A percentile compares a stretch with the other conserved stretches of the same genome.
Evolutionary conservation across 2,888 invertebrate species (phyloP).

Genomic region (Xanthostigma xanthostigma): DNA sequence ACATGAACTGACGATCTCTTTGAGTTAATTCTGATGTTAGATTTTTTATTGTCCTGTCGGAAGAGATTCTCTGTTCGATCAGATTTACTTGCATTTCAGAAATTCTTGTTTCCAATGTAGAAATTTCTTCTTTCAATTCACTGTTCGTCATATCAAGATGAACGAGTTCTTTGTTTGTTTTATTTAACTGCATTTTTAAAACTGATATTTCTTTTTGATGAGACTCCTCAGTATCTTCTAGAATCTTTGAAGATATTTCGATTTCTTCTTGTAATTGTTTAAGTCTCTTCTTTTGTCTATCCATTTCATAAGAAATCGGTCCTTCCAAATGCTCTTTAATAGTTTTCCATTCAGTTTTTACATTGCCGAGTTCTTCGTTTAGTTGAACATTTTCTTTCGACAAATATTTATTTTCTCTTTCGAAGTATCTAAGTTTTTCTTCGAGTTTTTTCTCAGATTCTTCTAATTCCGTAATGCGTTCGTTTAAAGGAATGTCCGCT

Average conservation of each 20-base stretch:
- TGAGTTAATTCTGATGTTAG: conserved; percentile 3
- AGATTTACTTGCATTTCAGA: conserved; percentile 7
- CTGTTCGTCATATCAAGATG: conserved; percentile 52
- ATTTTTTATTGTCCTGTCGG: conserved; percentile 8
- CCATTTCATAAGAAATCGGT: conserved; percentile 19
- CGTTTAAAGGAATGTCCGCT: conserved; percentile 32
- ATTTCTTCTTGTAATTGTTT: conserved; percentile 34
- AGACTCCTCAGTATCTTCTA: conserved; percentile 31
- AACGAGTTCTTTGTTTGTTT: conserved; percentile 39
- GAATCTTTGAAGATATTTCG: conserved; percentile 29
- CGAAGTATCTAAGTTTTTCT: conserved; percentile 11
- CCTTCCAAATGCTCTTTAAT: conserved; percentile 24
- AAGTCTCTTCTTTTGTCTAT: conserved; percentile 25
- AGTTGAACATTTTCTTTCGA: conserved; percentile 21
- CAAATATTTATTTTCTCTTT: conserved; percentile 18
- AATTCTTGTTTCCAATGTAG: conserved; percentile 9
- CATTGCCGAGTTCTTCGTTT: conserved; percentile 22
- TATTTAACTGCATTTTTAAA: conserved; percentile 35
- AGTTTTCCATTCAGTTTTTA: conserved; percentile 23
- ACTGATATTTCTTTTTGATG: conserved; percentile 33
- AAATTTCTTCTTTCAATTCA: conserved; percentile 52
- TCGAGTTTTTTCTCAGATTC: conserved; percentile 38
- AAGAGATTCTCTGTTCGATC: conserved; percentile 3
- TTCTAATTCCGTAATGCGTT: conserved; percentile 40
- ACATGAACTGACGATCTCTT: conserved; percentile 2